These are phyloP conservation scores for Drosophila takahashii DNA, from an alignment of 1,140 invertebrate genomes.

Conservation along the genomic window DNA sequence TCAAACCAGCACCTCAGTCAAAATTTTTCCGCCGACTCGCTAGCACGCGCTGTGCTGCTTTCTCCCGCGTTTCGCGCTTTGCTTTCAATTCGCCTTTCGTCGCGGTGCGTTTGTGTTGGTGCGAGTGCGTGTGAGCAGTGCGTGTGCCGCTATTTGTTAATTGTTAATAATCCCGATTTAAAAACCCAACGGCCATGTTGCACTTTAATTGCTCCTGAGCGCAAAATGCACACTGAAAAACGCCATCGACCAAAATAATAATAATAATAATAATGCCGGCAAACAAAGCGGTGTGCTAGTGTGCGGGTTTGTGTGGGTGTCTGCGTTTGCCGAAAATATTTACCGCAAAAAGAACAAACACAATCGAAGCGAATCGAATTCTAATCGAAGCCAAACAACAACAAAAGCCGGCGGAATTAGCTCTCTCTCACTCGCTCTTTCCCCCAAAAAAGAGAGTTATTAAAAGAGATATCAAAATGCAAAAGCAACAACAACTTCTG, in stretches of 20 bases:
- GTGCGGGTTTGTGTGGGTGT: conserved; percentile 39
- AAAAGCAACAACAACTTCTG: conserved; percentile 37
- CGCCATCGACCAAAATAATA: conserved; percentile 28
- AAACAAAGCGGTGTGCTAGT: conserved; percentile 60
- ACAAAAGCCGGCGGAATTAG: conserved; percentile 28
- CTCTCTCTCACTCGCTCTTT: conserved; percentile 4
- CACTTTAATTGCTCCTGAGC: conserved; percentile 22
- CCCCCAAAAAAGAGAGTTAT: conserved; percentile 3
- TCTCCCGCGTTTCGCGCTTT: conserved; percentile 25
- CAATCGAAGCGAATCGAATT: conserved; percentile 29
- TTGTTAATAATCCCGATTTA: conserved; percentile 4
- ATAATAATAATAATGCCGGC: conserved; percentile 54
- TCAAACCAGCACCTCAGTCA: neutral
- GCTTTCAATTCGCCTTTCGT: conserved; percentile 32
- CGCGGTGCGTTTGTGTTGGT: conserved; percentile 10
- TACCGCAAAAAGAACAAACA: conserved; percentile 51
- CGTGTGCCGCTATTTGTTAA: conserved; percentile 31
- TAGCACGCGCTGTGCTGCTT: conserved; percentile 28
- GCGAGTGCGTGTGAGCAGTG: conserved; percentile 16
- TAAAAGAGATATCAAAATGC: conserved; percentile 30
- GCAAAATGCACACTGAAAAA: conserved; percentile 59
- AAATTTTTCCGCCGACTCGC: conserved; percentile 2
- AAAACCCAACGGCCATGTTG: conserved; percentile 12
- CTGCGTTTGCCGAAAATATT: conserved; percentile 56
- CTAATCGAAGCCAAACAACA: conserved; percentile 26